Evolutionary conservation across 2,888 invertebrate species (phyloP).

Genomic region (Hypomecis punctinalis): DNA sequence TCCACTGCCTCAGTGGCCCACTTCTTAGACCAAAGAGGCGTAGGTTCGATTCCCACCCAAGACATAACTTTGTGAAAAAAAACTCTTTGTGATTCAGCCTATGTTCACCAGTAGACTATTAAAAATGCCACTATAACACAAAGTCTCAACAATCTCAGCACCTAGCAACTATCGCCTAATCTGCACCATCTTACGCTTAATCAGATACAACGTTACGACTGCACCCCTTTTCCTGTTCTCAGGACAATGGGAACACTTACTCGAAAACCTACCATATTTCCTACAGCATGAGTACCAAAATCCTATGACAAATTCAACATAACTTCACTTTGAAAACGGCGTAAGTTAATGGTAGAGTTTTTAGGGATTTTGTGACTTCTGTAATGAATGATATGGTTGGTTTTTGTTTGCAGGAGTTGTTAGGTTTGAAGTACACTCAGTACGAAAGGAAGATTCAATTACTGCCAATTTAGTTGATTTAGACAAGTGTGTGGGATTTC

Average conservation of each 20-base stretch:
- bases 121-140: too few relatives aligned
- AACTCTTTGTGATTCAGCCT: too few relatives aligned
- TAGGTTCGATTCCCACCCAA: too few relatives aligned
- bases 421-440: slow-evolving; percentile 24
- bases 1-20: too few relatives aligned
- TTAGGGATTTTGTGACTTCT: slow-evolving; percentile 5
- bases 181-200: slow-evolving; percentile 34
- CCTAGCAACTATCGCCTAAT: slow-evolving; percentile 16
- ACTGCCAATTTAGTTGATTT: slow-evolving; percentile 44
- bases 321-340: background rate
- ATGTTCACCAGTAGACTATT: too few relatives aligned
- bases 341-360: background rate
- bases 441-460: slow-evolving; percentile 45
- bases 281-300: background rate
- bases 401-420: slow-evolving; percentile 4
- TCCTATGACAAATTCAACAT: background rate
- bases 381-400: background rate
- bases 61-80: too few relatives aligned
- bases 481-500: slow-evolving; percentile 39
- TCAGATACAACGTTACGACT: slow-evolving; percentile 32
- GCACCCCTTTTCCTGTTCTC: slow-evolving; percentile 42
- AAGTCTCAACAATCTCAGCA: slow-evolving; percentile 19
- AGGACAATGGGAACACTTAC: slow-evolving; percentile 10
- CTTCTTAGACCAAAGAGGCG: too few relatives aligned
- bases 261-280: background rate